Evolutionary conservation across 2,888 invertebrate species (phyloP), one percentile per base, ranked within the genome.

Genomic region (Drosophila lutescens): DNA sequence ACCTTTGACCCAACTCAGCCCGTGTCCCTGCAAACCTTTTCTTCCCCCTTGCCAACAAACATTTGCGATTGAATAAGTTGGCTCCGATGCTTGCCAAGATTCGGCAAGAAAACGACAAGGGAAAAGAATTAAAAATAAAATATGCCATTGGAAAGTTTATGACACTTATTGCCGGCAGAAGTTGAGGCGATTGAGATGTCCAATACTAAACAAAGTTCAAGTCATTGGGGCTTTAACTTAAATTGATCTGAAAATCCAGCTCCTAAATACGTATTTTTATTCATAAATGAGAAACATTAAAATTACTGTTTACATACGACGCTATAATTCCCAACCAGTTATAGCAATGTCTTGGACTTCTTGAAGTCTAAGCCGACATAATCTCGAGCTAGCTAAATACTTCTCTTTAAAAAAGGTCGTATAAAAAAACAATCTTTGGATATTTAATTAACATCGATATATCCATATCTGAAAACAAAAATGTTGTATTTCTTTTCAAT

Each of bases 1-100:
- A 51, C 57, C 51, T 60, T 66, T 51, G 43, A 68, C 54, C 68
- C 68, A 55, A 68, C 62, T 56, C 58, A 36, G 26, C 6, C 32
- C 30, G 17, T 4, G 57, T 26, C 49, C 30, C 40, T 20, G 51
- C 41, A 9, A 49, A 26, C 47, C 49, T 50, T 50, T 61, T 51
- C 40, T 9, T 44, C 30, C 34, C n/a, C n/a, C 34, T 13, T 40
- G 54, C 50, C 34, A 34, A 53, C 58, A 49, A 62, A 74, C 59
- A 68, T 71, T 86, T 68, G 75, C 63, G 80, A 83, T 83, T 86
- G 84, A 83, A 77, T 74, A 80, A 88, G 71, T 88, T 83, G 68
- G 23, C 65, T 50, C 17, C 23, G 44, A 54, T 55, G 46, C 50
- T 69, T 40, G 61, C 47, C 74, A 74, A 68, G 74, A 74, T 75